These are phyloP conservation scores for Pimephales promelas DNA, from an alignment of 2,113 vertebrate species.

Conservation along the genomic window DNA sequence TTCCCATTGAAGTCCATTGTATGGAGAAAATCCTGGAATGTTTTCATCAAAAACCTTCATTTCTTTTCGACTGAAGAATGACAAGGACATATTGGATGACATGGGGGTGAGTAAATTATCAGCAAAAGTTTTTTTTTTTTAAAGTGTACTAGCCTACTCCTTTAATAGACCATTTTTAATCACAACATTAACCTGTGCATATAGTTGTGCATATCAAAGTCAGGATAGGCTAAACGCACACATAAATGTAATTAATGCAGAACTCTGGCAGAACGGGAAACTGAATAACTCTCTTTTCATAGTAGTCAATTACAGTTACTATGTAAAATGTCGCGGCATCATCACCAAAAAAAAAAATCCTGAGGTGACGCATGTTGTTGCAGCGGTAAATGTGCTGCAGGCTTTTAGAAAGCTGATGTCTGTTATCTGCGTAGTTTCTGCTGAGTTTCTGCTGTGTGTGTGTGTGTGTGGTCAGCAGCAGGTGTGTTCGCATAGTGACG, in stretches of 20 bases:
- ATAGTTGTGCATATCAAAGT: neutral
- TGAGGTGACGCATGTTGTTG: neutral
- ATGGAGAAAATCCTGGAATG: no score
- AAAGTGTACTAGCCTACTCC: no score
- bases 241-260: neutral
- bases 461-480: slow-evolving; percentile 48
- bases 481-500: slow-evolving; percentile 48
- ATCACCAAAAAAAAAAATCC: neutral
- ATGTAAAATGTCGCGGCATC: neutral
- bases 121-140: no score
- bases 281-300: neutral
- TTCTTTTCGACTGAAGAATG: no score
- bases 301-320: neutral
- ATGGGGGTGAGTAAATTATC: no score
- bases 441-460: slow-evolving; percentile 17
- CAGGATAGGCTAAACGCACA: neutral
- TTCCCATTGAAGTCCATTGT: no score
- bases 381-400: neutral
- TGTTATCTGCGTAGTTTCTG: slow-evolving; percentile 36
- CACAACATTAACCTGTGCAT: neutral
- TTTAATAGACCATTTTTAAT: neutral
- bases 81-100: no score
- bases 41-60: no score
- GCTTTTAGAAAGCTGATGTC: slow-evolving; percentile 20
- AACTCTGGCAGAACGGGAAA: neutral